Base-by-base conservation (phyloP, 2,113 vertebrate species). In the Mesocricetus auratus region DNA sequence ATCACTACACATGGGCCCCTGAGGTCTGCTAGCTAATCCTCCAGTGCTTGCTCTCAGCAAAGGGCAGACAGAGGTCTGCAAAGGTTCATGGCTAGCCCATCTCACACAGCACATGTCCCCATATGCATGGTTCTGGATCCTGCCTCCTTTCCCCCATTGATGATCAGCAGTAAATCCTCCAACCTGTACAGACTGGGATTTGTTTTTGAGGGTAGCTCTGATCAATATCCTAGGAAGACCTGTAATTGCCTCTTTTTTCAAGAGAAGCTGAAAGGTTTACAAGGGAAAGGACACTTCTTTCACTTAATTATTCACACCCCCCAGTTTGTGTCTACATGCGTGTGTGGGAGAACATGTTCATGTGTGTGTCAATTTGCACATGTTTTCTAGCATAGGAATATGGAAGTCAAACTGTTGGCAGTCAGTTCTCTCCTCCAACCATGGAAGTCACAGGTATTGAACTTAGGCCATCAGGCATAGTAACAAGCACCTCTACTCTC, bases 31-130 rank as follows among this genome's bases (percentile, higher is more conserved):
- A 9, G 50, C 16, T 64, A 71, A 21, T 24, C 12, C 3, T 39
- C 5, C 64, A 9, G 33, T 0, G 13, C 45, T 87, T 33, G 19
- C 12, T 16, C 47, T 83, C 21, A 58, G 64, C 68, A 71, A 31
- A n/a, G 36, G 45, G 8, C 5, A 78, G 69, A 66, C 5, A 78
- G 69, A 66, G 33, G 11, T 31, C 29, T 0, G 7, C 69, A 33
- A 12, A 66, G 7, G 17, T 6, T 26, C 47, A 89, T 0, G 0
- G 86, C 31, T 5, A 24, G 66, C 1, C 7, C 24, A 22, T 36
- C 36, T 60, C 39, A 68, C 58, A 36, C 42, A 78, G 73, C 13
- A 78, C 16, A 29, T 24, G 17, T 60, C 9, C 39, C 11, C 29
- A 39, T 15, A 2, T 9, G 50, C 3, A 5, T 21, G 68, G 47